phyloP scores from a whole-genome alignment of 2,888 invertebrate genomes.

The Eutolmus rufibarbis region DNA sequence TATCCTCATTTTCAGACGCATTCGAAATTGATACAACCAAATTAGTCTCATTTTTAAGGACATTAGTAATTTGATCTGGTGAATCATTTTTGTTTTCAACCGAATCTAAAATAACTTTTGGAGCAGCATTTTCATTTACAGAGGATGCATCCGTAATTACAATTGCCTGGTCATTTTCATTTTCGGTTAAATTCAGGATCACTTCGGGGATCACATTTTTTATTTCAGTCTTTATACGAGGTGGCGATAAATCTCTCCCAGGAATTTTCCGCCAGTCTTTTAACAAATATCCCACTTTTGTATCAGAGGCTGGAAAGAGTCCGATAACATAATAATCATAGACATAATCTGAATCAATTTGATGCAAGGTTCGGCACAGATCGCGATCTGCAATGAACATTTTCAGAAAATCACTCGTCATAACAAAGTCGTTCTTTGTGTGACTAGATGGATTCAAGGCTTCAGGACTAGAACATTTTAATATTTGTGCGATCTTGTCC shows the following conservation, averaged over 20 bases:
- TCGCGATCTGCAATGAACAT: neutral
- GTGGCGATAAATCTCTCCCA: slow-evolving; percentile 70
- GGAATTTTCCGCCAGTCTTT: slow-evolving; percentile 70
- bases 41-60: neutral
- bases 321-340: slow-evolving; percentile 63
- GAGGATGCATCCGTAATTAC: neutral
- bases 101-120: neutral
- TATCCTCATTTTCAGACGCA: neutral
- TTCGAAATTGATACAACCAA: neutral
- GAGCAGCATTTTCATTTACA: neutral
- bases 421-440: neutral
- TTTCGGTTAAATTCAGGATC: neutral
- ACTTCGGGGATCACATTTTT: neutral
- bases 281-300: slow-evolving; percentile 65
- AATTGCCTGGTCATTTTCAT: neutral
- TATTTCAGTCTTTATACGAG: neutral
- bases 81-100: neutral
- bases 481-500: slow-evolving; percentile 52
- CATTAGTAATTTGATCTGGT: neutral
- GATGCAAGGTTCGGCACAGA: neutral
- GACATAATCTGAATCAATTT: neutral
- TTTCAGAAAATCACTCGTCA: slow-evolving; percentile 33
- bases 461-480: slow-evolving; percentile 43
- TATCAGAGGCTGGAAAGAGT: slow-evolving; percentile 62
- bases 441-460: too few relatives aligned